phyloP scores from a whole-genome alignment of 2,797 vertebrate genomes.

The Sorex maritimensis region DNA sequence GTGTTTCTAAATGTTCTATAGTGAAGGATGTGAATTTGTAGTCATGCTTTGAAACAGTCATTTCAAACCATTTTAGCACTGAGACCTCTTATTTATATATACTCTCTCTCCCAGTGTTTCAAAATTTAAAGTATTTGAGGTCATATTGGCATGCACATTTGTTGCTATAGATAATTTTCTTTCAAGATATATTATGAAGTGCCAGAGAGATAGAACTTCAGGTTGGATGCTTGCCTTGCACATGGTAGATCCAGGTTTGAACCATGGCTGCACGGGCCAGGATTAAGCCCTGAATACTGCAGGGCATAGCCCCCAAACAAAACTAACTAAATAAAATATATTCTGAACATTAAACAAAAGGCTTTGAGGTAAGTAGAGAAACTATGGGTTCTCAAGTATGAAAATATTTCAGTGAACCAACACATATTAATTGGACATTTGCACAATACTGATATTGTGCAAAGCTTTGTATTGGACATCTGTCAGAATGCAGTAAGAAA shows the following conservation, averaged over 20 bases:
- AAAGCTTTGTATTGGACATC: background rate
- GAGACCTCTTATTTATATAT: background rate
- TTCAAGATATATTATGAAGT: background rate
- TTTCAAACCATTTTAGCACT: background rate
- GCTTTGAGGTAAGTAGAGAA: background rate
- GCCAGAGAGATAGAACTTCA: too few species aligned
- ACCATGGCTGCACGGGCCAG: background rate
- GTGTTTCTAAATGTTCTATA: background rate
- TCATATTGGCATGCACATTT: background rate
- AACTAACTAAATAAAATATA: background rate
- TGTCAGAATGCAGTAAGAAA: background rate
- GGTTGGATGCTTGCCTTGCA: too few species aligned
- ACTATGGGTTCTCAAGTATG: background rate
- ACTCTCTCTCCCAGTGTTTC: constrained; percentile 6
- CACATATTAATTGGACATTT: background rate
- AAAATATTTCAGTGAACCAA: background rate
- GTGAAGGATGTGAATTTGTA: background rate
- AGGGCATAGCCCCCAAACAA: background rate
- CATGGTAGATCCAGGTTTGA: too few species aligned
- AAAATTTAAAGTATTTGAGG: constrained; percentile 15
- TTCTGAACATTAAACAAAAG: constrained; percentile 21
- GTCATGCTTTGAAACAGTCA: background rate
- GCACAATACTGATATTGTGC: background rate
- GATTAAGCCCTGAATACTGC: background rate
- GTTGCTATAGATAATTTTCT: background rate